phyloP scores from a whole-genome alignment of 2,888 invertebrate species.

The Drosophila niveifrons region DNA sequence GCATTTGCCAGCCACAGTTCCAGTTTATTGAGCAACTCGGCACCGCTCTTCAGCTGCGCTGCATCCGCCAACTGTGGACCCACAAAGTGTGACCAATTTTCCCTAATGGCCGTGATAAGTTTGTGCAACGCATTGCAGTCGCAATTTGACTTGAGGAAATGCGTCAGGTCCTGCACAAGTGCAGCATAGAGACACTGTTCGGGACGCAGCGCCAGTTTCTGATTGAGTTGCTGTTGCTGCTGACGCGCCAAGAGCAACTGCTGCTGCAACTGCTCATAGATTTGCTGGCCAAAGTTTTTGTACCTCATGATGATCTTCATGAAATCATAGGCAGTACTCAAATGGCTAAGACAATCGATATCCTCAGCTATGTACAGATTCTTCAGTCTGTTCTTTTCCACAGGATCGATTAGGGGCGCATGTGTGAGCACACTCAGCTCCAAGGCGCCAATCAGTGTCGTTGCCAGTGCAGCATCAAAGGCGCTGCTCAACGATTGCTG shows the following conservation, averaged over 20 bases:
- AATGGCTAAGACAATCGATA: slow-evolving; percentile 87
- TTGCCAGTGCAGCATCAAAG: slow-evolving; percentile 67
- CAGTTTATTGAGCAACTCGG: slow-evolving; percentile 78
- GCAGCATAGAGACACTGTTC: slow-evolving; percentile 78
- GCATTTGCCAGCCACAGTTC: slow-evolving; percentile 84
- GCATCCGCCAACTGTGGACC: slow-evolving; percentile 33
- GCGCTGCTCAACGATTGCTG: slow-evolving; percentile 28
- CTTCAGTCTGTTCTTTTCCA: slow-evolving; percentile 91
- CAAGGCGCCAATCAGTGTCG: slow-evolving; percentile 86
- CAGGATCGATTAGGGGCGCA: slow-evolving; percentile 92
- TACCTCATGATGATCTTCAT: slow-evolving; percentile 84
- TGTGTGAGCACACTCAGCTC: slow-evolving; percentile 88
- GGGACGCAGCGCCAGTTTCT: slow-evolving; percentile 83
- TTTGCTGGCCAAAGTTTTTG: slow-evolving; percentile 80
- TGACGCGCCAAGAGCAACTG: slow-evolving; percentile 56
- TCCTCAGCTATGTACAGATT: slow-evolving; percentile 90
- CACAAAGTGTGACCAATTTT: slow-evolving; percentile 61
- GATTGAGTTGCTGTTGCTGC: slow-evolving; percentile 75
- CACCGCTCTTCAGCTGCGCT: slow-evolving; percentile 55
- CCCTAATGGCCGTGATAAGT: slow-evolving; percentile 65
- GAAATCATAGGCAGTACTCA: slow-evolving; percentile 87
- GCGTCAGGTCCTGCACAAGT: slow-evolving; percentile 82
- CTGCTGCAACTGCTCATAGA: slow-evolving; percentile 66
- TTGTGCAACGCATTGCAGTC: slow-evolving; percentile 72
- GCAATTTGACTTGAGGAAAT: slow-evolving; percentile 83